Conservation (phyloP, 2,888 invertebrate genomes). For the Mesorhabditis spiculigera region DNA sequence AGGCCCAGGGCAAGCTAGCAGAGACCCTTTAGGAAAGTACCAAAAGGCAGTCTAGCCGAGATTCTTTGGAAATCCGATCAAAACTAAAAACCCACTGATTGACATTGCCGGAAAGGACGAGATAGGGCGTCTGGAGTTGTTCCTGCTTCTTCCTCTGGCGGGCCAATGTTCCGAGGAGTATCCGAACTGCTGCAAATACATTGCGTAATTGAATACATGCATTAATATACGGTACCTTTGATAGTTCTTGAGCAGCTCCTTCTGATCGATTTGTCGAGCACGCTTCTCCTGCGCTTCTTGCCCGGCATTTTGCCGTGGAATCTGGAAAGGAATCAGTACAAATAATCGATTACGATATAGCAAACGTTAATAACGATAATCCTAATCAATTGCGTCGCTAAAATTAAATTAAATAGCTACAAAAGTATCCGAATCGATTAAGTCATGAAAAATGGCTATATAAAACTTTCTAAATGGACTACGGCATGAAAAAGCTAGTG, state of each 20-base stretch:
- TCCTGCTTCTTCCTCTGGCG: constrained; percentile 88
- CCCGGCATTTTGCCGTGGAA: constrained; percentile 99
- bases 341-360: not conserved
- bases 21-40: too few species aligned
- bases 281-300: constrained; percentile 93
- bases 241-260: constrained; percentile 33
- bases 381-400: too few species aligned
- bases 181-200: constrained; percentile 33
- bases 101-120: constrained; percentile 48
- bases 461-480: too few species aligned
- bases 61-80: too few species aligned
- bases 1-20: too few species aligned
- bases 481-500: too few species aligned
- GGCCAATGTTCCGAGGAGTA: constrained; percentile 88
- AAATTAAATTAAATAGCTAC: too few species aligned
- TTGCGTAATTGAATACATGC: too few species aligned
- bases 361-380: not conserved
- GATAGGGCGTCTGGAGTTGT: constrained; percentile 51
- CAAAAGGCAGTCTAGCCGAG: too few species aligned
- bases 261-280: constrained; percentile 78
- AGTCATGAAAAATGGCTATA: too few species aligned
- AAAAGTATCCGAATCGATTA: too few species aligned
- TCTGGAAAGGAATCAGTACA: constrained; percentile 69
- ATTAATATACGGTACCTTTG: not conserved
- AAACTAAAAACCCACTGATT: not conserved